Base-by-base conservation (phyloP, 2,797 vertebrate genomes). In the Diglossa cyanea region DNA sequence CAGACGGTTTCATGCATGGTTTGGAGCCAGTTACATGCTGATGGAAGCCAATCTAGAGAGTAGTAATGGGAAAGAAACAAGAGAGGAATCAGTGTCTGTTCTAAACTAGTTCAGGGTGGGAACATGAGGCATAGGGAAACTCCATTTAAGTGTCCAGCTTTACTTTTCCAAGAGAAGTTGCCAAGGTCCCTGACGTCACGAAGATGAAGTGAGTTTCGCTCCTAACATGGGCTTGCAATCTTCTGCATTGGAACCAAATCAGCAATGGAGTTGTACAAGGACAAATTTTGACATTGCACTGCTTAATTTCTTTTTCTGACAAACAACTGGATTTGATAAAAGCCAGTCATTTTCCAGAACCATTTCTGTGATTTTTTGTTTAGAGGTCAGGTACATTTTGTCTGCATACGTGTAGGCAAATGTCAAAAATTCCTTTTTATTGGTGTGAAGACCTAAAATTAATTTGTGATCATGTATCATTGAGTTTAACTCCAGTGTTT, bases 111-210 rank as follows among this genome's bases (percentile, higher is more conserved):
- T 62, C 35, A 67, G 92, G 30, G 83, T 85, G 62, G 83, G 73
- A 95, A 44, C 0, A 0, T 13, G 28, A 91, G 65, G 58, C 89
- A 84, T 7, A 83, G 57, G 57, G 68, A 90, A 88, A 88, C 20
- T 90, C 74, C 47, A n/a, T 77, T 78, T 61, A 42, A 61, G 50
- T 66, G 33, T 87, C 0, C 0, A 88, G 83, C 62, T 93, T 81
- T 57, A 53, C 66, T 95, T 91, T 95, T 93, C 88, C 92, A 94
- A 86, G 51, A 42, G 39, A 88, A 78, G 76, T 90, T 96, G 93
- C 95, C 93, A 95, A 94, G 85, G 71, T 35, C 50, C 79, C 81
- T 93, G 85, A 86, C 82, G 45, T 95, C 76, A 86, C 11, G 6
- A 94, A 71, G 89, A 91, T 50, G 42, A 94, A 95, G 47, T 24